Base-by-base conservation (phyloP, 2,797 vertebrate species). In the Hydrolagus colliei region DNA sequence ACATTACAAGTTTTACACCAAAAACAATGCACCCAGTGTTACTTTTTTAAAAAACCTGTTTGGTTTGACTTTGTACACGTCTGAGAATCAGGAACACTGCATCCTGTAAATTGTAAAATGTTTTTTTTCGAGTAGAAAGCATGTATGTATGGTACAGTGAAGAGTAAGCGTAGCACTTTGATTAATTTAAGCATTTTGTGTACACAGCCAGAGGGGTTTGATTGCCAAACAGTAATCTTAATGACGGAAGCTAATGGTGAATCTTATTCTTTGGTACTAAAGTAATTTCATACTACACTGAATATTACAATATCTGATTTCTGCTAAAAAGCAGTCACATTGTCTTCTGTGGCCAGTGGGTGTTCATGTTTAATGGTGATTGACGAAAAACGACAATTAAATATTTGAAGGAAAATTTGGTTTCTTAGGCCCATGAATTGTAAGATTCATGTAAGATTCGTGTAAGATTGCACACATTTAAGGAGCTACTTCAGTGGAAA, bases 71-170 rank as follows among this genome's bases (percentile, higher is more conserved):
- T 52, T 71, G 65, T 84, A 65, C 79, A 82, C 79, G 18, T 68
- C 79, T 20, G 63, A 84, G 35, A 67, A 84, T 84, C 79, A 84
- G 79, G 79, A 84, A 71, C 71, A 41, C 16, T 84, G 41, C 32
- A 68, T 84, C 79, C 65, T 84, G 78, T 82, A 68, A 82, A 82
- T 82, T 82, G 79, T 82, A 82, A 61, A 82, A 68, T 68, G 22
- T 20, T 71, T 35, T 68, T 82, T 68, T 71, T 35, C 27, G 1
- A 52, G 65, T n/a, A 68, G 63, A 71, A 68, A 68, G 65, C 65
- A 52, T 84, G 65, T 84, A 14, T 65, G 71, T n/a, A 18, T 71
- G 79, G 65, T 41, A 71, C 16, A 71, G 9, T 84, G 79, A 52
- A 52, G 41, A 84, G 9, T 71, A 52, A n/a, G 79, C 71, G 27